Evolutionary conservation across 2,113 vertebrate species (phyloP).

Genomic region (Psophia crepitans): DNA sequence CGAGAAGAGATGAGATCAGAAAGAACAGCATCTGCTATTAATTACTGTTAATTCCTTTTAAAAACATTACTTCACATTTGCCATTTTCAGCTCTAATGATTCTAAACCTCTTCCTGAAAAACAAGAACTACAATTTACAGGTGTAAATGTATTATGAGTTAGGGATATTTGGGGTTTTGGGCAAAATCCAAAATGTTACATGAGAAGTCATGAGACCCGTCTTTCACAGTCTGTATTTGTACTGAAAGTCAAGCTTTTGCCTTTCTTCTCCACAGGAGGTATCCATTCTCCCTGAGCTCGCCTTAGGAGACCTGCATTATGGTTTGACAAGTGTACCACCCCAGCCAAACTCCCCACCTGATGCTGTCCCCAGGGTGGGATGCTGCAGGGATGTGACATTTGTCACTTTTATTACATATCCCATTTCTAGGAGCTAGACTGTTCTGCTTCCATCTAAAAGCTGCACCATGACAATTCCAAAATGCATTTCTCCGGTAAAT

Average conservation of each 20-base stretch:
- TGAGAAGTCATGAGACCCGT: neutral
- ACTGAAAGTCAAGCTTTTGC: neutral
- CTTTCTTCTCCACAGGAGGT: neutral
- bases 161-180: neutral
- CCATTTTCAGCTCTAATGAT: neutral
- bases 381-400: neutral
- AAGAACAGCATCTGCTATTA: conserved; percentile 11
- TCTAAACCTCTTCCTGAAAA: neutral
- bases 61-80: neutral
- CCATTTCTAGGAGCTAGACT: neutral
- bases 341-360: neutral
- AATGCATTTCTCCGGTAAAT: neutral
- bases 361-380: accelerated
- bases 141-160: neutral
- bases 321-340: neutral
- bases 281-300: neutral
- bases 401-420: neutral
- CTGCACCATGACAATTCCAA: neutral
- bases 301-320: neutral
- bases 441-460: neutral
- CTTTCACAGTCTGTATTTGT: neutral
- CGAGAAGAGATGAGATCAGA: neutral
- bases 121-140: neutral
- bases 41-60: conserved; percentile 20
- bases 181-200: neutral